Percentiles rank a stretch among this genome's conserved stretches.
Evolutionary conservation across 2,113 vertebrate genomes (phyloP).

Genomic region (Chaenogobius annularis): DNA sequence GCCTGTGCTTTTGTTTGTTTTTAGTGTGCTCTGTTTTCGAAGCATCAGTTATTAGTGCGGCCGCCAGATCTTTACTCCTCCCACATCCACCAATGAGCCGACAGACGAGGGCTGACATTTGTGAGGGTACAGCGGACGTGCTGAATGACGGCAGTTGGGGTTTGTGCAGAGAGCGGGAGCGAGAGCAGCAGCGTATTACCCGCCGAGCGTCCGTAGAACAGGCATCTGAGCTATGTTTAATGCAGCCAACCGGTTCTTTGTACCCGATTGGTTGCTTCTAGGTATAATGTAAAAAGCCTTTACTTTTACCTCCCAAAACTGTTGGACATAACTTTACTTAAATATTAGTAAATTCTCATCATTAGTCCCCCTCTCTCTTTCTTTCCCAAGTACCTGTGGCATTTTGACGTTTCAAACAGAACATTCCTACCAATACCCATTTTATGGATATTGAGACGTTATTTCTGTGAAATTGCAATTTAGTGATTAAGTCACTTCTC

Average conservation of each 20-base stretch:
- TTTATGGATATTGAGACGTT: too few relatives aligned
- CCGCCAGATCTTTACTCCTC: conserved; percentile 1
- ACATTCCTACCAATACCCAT: too few relatives aligned
- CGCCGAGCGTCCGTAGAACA: conserved; percentile 32
- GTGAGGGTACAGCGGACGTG: conserved; percentile 35
- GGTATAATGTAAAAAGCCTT: conserved; percentile 1
- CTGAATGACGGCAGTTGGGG: conserved; percentile 50
- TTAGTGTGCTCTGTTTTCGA: neutral
- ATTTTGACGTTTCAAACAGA: too few relatives aligned
- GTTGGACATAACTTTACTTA: neutral
- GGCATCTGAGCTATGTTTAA: conserved; percentile 45
- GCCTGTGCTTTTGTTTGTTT: neutral
- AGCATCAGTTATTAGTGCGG: conserved; percentile 13
- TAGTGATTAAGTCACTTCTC: too few relatives aligned
- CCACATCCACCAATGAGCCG: conserved; percentile 5
- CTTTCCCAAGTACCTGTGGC: too few relatives aligned
- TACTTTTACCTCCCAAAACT: neutral
- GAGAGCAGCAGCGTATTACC: conserved; percentile 33
- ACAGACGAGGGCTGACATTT: conserved; percentile 26
- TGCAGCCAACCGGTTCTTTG: neutral
- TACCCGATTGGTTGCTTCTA: conserved; percentile 24
- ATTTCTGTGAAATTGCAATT: too few relatives aligned
- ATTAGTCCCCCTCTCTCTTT: too few relatives aligned
- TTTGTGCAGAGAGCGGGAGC: conserved; percentile 21
- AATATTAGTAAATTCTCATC: too few relatives aligned